Evolutionary conservation across 1,140 invertebrate genomes (phyloP), one percentile per base, ranked within the genome.

Genomic region (Antheraea pernyi): DNA sequence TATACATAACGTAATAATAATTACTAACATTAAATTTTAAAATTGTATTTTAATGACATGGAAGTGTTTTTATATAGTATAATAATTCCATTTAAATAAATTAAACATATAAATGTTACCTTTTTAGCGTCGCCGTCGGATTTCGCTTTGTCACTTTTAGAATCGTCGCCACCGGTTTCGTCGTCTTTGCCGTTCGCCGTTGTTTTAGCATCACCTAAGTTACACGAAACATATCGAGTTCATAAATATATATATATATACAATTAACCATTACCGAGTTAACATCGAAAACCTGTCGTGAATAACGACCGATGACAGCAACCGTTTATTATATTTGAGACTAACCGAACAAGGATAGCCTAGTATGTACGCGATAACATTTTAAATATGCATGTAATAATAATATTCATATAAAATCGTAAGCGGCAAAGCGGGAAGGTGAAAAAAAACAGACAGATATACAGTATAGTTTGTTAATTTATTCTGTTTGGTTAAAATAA

Each of bases 121-220:
- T 90, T 90, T 84, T 89, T 91, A 70, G 78, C 68, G 46, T 90
- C 86, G 22, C 65, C 77, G 46, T 86, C 88, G 4, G 81, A 62
- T 58, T 89, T 91, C 0, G 64, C 79, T 39, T 87, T 84, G 46
- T 84, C 89, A 36, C 92, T 91, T 63, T 93, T 92, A 19, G 86
- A 71, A 42, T 90, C 83, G 30, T 92, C 86, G 18, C 82, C 84
- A 62, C 79, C 81, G 7, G 74, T 77, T 60, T 87, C 86, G 48
- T 89, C 89, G 7, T 87, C 85, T 68, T 93, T 92, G 37, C 91
- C 92, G 73, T 93, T 93, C 18, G 89, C 89, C 8, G 91, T 93
- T 37, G 90, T 84, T 73, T 91, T 92, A 11, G 81, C 76, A 62
- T 92, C 91, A 37, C 88, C 86, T 91, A 69, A 46, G 30, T 19